These are phyloP conservation scores for Zele albiditarsus DNA, from an alignment of 2,888 invertebrate species.

Conservation along the genomic window DNA sequence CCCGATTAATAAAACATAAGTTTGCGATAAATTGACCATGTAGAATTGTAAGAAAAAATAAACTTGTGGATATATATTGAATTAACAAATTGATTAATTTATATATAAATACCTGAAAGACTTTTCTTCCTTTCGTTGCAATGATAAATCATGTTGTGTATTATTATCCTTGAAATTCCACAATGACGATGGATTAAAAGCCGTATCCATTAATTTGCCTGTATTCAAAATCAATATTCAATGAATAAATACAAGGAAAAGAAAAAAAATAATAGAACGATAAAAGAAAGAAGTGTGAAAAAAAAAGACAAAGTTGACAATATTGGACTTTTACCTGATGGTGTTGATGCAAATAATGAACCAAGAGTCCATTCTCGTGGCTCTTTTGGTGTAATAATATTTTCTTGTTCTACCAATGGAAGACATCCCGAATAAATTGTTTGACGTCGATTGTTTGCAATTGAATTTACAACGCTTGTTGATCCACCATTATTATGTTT, in stretches of 20 bases:
- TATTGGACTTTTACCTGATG: slow-evolving; percentile 42
- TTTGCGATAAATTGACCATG: neutral
- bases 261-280: slow-evolving; percentile 10
- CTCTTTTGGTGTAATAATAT: slow-evolving; percentile 32
- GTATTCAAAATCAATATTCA: slow-evolving; percentile 20
- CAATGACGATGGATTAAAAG: slow-evolving; percentile 60
- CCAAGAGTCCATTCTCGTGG: slow-evolving; percentile 43
- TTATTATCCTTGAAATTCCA: slow-evolving; percentile 65
- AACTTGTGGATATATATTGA: slow-evolving; percentile 45
- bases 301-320: neutral
- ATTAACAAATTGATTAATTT: neutral
- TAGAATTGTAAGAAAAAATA: neutral
- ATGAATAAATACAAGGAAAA: slow-evolving; percentile 1
- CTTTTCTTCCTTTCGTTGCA: slow-evolving; percentile 36
- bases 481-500: slow-evolving; percentile 42
- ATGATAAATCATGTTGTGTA: slow-evolving; percentile 53
- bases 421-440: slow-evolving; percentile 48
- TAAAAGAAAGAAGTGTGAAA: slow-evolving; percentile 3
- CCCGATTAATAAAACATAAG: neutral
- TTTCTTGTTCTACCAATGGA: slow-evolving; percentile 46
- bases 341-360: slow-evolving; percentile 43
- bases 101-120: slow-evolving; percentile 14
- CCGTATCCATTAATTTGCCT: slow-evolving; percentile 56
- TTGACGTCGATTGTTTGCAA: slow-evolving; percentile 40
- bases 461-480: slow-evolving; percentile 30